phyloP scores from a whole-genome alignment of 2,797 vertebrate genomes.

The Ibycter americanus region DNA sequence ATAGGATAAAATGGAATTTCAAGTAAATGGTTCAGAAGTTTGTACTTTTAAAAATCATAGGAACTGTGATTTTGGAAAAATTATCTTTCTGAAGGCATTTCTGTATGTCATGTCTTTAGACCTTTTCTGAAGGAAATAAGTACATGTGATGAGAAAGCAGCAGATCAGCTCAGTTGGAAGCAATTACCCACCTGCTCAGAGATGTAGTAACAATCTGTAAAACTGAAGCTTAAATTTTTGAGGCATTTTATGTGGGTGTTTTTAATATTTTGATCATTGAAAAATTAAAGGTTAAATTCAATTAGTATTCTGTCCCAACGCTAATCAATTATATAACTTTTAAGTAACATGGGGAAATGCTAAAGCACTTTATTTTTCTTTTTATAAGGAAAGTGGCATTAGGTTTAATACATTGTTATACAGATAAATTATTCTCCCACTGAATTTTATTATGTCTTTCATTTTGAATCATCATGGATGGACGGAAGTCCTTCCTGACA shows the following conservation, averaged over 20 bases:
- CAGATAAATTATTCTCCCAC: background rate
- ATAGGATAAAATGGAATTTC: background rate
- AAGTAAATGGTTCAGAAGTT: conserved; percentile 2
- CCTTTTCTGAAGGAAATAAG: background rate
- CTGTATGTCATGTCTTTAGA: background rate
- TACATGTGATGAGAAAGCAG: background rate
- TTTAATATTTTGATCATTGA: background rate
- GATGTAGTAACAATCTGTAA: background rate
- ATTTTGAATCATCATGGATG: background rate
- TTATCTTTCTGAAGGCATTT: background rate
- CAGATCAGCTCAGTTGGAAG: background rate
- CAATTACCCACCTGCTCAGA: background rate
- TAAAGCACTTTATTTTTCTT: background rate
- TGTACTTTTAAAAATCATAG: background rate
- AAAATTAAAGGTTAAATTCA: background rate
- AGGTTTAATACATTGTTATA: background rate
- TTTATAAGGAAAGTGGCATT: background rate
- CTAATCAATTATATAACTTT: background rate
- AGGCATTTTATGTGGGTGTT: background rate
- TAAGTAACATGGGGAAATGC: background rate
- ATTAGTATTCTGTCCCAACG: background rate
- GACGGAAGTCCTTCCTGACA: background rate
- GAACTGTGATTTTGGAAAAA: background rate
- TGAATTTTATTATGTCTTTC: background rate
- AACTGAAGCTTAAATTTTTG: background rate